These are phyloP conservation scores for Zygothrica quintamaculata DNA, from an alignment of 2,888 invertebrate genomes.

Conservation along the genomic window DNA sequence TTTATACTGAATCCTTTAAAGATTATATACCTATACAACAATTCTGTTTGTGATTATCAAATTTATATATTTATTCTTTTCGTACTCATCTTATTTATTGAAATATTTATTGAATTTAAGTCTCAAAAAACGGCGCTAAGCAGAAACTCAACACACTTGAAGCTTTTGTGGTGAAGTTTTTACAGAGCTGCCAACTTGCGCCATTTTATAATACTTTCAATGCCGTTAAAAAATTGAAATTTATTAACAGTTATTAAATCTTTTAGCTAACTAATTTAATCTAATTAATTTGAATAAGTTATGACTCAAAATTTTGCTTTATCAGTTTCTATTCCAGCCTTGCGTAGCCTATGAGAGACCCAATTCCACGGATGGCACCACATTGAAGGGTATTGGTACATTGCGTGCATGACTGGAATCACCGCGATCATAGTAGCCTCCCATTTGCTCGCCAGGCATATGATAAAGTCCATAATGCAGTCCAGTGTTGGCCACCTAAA, in stretches of 20 bases:
- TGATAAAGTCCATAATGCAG: constrained; percentile 91
- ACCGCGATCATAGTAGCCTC: constrained; percentile 82
- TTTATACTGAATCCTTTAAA: too few species aligned
- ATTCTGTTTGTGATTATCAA: background rate
- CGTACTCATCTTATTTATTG: background rate
- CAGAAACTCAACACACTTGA: constrained; percentile 36
- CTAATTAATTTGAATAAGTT: too few species aligned
- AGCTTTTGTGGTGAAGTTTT: constrained; percentile 36
- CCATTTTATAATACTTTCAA: constrained; percentile 9
- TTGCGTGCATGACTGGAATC: constrained; percentile 81
- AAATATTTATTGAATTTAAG: background rate
- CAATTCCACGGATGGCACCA: constrained; percentile 63
- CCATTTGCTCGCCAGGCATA: constrained; percentile 84
- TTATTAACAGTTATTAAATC: constrained; percentile 5
- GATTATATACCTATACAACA: too few species aligned
- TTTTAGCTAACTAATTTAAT: constrained; percentile 14
- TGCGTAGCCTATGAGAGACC: constrained; percentile 50
- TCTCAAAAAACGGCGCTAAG: constrained; percentile 30
- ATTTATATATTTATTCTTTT: background rate
- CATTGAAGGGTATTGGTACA: constrained; percentile 70
- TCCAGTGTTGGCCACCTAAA: constrained; percentile 89
- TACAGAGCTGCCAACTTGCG: constrained; percentile 41
- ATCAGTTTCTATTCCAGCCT: background rate
- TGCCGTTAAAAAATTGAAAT: background rate
- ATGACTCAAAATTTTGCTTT: too few species aligned